Conservation (phyloP, 2,113 vertebrate genomes). For the Ophiodon elongatus region DNA sequence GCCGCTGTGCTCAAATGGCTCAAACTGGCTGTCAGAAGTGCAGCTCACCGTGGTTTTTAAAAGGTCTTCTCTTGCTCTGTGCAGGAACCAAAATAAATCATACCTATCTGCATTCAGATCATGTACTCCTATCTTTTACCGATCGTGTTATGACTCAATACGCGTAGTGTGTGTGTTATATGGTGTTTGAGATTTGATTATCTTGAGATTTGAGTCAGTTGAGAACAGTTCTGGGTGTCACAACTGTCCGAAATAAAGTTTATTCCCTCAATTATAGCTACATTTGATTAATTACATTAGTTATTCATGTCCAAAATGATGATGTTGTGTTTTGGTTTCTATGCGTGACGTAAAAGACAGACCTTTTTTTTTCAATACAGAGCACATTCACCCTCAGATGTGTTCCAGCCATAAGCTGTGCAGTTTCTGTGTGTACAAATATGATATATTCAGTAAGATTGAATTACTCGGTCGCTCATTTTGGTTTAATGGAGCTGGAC, state of each 20-base stretch:
- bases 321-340: background rate
- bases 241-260: background rate
- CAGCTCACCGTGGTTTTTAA: constrained; percentile 43
- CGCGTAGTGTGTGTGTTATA: background rate
- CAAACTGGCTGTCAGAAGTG: constrained; percentile 47
- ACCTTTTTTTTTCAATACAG: background rate
- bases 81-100: constrained; percentile 39
- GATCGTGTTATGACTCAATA: constrained; percentile 3
- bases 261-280: background rate
- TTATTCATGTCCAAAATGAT: background rate
- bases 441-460: constrained; percentile 41
- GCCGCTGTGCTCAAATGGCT: constrained; percentile 41
- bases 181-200: background rate
- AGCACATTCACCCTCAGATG: background rate
- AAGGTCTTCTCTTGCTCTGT: constrained; percentile 35
- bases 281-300: background rate
- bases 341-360: background rate
- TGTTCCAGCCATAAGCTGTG: background rate
- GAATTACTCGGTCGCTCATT: constrained; percentile 38
- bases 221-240: background rate
- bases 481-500: constrained; percentile 55
- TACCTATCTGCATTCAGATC: constrained; percentile 13
- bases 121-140: background rate
- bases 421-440: background rate
- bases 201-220: background rate